These are phyloP conservation scores for Ariopsis seemanni DNA, from an alignment of 2,113 vertebrate genomes.

Conservation along the genomic window DNA sequence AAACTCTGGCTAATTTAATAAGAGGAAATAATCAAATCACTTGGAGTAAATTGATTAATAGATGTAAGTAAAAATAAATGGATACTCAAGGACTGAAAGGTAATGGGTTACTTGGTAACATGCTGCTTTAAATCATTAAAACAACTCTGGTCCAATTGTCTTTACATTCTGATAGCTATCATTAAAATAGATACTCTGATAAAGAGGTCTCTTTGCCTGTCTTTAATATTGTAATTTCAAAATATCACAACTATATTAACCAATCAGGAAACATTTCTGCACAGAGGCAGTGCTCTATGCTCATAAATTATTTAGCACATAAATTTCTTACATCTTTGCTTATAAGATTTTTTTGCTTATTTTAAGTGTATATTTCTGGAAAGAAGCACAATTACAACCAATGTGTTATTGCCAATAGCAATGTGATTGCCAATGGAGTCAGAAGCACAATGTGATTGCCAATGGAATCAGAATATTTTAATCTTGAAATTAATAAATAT, in stretches of 20 bases:
- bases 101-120: background rate
- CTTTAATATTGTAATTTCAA: background rate
- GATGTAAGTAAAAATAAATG: background rate
- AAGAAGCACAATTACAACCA: background rate
- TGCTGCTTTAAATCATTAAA: background rate
- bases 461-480: background rate
- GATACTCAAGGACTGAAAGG: background rate
- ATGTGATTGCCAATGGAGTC: background rate
- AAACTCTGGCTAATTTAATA: background rate
- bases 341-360: background rate
- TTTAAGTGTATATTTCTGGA: background rate
- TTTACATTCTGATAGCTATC: background rate
- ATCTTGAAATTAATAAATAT: background rate
- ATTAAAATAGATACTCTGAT: background rate
- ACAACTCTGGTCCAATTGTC: background rate
- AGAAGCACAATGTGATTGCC: background rate
- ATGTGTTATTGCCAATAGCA: no score
- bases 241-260: background rate
- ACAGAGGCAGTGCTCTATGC: background rate
- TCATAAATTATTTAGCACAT: conserved; percentile 4
- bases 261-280: background rate
- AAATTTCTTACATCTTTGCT: no score
- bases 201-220: background rate
- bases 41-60: background rate
- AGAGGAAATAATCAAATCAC: background rate